These are phyloP conservation scores for Rhincodon typus DNA, from an alignment of 2,797 vertebrate species.

Conservation along the genomic window DNA sequence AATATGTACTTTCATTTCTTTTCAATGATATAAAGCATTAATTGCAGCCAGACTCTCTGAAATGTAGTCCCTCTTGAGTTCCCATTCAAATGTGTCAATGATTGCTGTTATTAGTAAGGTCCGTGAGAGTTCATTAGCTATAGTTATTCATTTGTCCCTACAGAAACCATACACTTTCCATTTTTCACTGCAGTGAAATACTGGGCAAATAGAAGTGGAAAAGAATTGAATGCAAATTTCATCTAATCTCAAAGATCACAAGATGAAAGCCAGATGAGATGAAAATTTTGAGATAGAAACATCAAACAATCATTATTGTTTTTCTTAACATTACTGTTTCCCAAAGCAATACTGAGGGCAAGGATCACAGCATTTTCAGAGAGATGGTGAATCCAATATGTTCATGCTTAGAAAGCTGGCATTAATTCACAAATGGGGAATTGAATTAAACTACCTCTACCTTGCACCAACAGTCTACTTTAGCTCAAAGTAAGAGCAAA, in stretches of 20 bases:
- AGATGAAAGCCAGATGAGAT: neutral
- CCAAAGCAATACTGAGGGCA: neutral
- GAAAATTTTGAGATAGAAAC: neutral
- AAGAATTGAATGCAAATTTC: neutral
- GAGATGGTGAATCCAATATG: neutral
- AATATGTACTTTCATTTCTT: slow-evolving; percentile 18
- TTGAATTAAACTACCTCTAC: neutral
- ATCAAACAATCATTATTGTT: neutral
- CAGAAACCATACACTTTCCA: neutral
- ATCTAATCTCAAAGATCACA: neutral
- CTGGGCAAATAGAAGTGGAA: neutral
- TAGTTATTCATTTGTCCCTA: neutral
- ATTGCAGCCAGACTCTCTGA: neutral
- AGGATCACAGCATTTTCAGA: neutral
- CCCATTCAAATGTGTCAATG: neutral
- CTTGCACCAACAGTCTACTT: neutral
- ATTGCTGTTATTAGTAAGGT: neutral
- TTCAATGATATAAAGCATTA: slow-evolving; percentile 15
- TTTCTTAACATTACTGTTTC: neutral
- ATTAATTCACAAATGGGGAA: neutral
- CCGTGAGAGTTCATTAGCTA: neutral
- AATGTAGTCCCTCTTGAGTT: neutral
- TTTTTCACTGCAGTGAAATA: neutral
- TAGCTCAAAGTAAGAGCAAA: too few relatives aligned
- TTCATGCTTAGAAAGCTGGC: neutral